Evolutionary conservation across 2,888 invertebrate species (phyloP), one percentile per base, ranked within the genome.

Genomic region (Mythimna lalbum): DNA sequence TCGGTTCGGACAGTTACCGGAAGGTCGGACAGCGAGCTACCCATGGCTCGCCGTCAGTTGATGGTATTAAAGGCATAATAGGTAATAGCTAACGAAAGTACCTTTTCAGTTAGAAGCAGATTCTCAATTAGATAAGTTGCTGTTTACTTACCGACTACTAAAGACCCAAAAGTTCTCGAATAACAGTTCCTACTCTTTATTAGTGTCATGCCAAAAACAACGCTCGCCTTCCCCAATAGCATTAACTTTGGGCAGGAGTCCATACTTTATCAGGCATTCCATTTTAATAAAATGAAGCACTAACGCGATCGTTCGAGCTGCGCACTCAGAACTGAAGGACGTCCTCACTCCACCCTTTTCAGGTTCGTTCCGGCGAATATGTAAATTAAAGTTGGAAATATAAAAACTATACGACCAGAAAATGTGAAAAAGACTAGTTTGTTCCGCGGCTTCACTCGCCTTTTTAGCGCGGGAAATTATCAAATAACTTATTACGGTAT

Each of bases 201-300:
- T 47, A 57, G 6, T 57, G 14, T 52, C 43, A 27, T 21, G 27
- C n/a, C 33, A 67, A 76, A 76, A 69, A 36, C 36, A 57, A 61
- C 43, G n/a, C n/a, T 68, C 5, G 1, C 10, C 12, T n/a, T 53
- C n/a, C 10, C 49, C 17, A 53, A 43, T 47, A 27, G 36, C 47
- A 56, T 63, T 71, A 14, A 63, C 60, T 60, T 21, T 7, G 9
- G 53, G n/a, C 23, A 21, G 19, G 6, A 43, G 53, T 9, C 43
- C 43, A 27, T 70, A 53, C 33, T 53, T 70, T 77, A 70, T 63
- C 52, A 53, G 14, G 50, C 36, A 23, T 39, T n/a, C n/a, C 62
- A 65, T 73, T 78, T 78, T 78, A 78, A 78, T 57, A 12, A 66
- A 78, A 78, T 78, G 65, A 73, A 78, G 66, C 60, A 50, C 2